phyloP scores from a whole-genome alignment of 53 echinoderm and acorn worm species.

The Antedon mediterranea region DNA sequence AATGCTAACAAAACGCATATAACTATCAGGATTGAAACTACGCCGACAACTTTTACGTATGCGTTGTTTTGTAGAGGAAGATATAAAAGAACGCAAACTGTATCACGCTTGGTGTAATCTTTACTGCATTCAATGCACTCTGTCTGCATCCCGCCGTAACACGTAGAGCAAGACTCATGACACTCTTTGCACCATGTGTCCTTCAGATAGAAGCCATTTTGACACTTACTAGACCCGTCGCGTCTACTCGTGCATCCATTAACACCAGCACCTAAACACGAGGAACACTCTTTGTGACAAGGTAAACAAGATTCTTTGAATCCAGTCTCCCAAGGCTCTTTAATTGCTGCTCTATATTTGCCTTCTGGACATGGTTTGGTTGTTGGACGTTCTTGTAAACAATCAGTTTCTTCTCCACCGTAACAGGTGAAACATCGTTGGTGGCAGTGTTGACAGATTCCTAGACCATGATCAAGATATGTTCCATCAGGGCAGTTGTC shows the following conservation, averaged over 20 bases:
- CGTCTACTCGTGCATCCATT: background rate
- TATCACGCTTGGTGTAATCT: constrained; percentile 46
- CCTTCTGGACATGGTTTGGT: background rate
- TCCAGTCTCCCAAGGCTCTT: background rate
- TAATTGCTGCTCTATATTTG: background rate
- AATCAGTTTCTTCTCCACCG: background rate
- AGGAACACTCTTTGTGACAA: background rate
- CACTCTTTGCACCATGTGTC: constrained; percentile 52
- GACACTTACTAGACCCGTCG: background rate
- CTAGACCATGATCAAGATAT: constrained; percentile 14
- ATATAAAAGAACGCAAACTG: constrained; percentile 25
- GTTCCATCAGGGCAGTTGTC: constrained; percentile 30
- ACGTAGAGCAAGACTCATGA: constrained; percentile 46
- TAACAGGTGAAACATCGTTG: constrained; percentile 2
- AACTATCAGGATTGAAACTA: background rate
- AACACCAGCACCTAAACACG: background rate
- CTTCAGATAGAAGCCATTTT: constrained; percentile 3
- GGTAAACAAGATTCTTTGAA: background rate
- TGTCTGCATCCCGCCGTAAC: constrained; percentile 32
- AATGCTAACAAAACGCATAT: background rate
- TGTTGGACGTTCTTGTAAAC: background rate
- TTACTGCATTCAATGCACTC: constrained; percentile 63
- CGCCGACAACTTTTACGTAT: background rate
- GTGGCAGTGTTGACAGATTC: constrained; percentile 8
- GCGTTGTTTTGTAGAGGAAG: background rate